Evolutionary conservation across 1,140 invertebrate genomes (phyloP).

Genomic region (Venturia canescens): DNA sequence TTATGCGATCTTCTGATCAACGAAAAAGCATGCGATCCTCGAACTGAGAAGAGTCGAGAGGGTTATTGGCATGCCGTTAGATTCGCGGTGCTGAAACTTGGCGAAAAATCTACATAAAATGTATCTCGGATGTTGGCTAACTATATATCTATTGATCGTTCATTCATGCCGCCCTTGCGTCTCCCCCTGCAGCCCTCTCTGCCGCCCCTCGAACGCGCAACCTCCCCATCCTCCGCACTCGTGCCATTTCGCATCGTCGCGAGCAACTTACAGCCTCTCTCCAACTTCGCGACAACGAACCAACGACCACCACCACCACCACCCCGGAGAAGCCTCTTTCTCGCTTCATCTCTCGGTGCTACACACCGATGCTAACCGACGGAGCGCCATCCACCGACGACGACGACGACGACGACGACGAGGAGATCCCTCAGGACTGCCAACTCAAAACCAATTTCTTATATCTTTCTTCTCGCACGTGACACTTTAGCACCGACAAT

Average conservation of each 20-base stretch:
- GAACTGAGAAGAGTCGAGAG: background rate
- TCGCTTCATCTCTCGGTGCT: slow-evolving; percentile 43
- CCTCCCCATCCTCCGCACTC: slow-evolving; percentile 39
- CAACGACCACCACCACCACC: slow-evolving; percentile 50
- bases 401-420: background rate
- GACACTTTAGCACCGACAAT: slow-evolving; percentile 48
- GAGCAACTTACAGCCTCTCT: slow-evolving; percentile 43
- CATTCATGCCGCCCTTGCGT: slow-evolving; percentile 70
- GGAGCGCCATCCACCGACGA: slow-evolving; percentile 31
- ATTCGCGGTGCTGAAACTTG: slow-evolving; percentile 14
- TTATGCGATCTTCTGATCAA: background rate
- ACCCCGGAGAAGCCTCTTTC: slow-evolving; percentile 43
- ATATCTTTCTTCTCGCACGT: slow-evolving; percentile 60
- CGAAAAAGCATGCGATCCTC: background rate
- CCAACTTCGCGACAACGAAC: slow-evolving; percentile 38
- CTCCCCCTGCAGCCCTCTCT: slow-evolving; percentile 45
- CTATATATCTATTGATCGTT: slow-evolving; percentile 75
- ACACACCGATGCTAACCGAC: slow-evolving; percentile 44
- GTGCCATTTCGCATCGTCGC: slow-evolving; percentile 53
- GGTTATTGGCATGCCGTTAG: background rate
- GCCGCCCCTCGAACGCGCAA: slow-evolving; percentile 40
- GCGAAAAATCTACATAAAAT: slow-evolving; percentile 51
- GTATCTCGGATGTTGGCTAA: slow-evolving; percentile 54
- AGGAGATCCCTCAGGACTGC: slow-evolving; percentile 57
- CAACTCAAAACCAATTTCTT: slow-evolving; percentile 59